Evolutionary conservation across 2,113 vertebrate genomes (phyloP).

Genomic region (Geococcyx californianus): DNA sequence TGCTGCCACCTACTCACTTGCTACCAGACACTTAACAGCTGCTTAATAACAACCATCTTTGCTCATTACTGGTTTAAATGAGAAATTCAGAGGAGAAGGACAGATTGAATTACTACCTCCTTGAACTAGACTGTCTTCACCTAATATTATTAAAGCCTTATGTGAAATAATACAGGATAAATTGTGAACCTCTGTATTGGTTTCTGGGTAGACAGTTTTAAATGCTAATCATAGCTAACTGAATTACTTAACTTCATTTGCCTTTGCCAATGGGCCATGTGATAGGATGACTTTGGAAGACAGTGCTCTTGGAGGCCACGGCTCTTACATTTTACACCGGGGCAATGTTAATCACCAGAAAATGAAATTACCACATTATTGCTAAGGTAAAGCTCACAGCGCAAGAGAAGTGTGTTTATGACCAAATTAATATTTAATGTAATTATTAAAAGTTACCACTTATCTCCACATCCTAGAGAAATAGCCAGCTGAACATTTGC

Average conservation of each 20-base stretch:
- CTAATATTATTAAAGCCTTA: slow-evolving; percentile 30
- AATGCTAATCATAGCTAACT: slow-evolving; percentile 66
- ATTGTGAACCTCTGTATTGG: slow-evolving; percentile 20
- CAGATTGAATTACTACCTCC: slow-evolving; percentile 19
- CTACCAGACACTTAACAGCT: background rate
- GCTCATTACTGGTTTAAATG: slow-evolving; percentile 1
- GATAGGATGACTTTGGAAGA: slow-evolving; percentile 34
- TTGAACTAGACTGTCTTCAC: background rate
- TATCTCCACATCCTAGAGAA: background rate
- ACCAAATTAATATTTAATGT: background rate
- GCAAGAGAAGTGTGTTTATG: background rate
- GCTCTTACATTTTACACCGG: background rate
- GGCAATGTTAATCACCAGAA: slow-evolving; percentile 57
- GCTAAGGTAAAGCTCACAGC: background rate
- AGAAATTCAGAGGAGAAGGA: background rate
- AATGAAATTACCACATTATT: slow-evolving; percentile 41
- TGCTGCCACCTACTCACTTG: background rate
- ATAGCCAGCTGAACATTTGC: background rate
- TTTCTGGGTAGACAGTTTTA: slow-evolving; percentile 38
- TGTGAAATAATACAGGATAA: slow-evolving; percentile 36
- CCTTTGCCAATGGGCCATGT: slow-evolving; percentile 25
- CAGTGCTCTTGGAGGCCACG: background rate
- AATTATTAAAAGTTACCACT: background rate
- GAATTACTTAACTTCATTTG: slow-evolving; percentile 63
- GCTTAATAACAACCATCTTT: background rate